phyloP scores from a whole-genome alignment of 2,888 invertebrate genomes.

The Polietes domitor region DNA sequence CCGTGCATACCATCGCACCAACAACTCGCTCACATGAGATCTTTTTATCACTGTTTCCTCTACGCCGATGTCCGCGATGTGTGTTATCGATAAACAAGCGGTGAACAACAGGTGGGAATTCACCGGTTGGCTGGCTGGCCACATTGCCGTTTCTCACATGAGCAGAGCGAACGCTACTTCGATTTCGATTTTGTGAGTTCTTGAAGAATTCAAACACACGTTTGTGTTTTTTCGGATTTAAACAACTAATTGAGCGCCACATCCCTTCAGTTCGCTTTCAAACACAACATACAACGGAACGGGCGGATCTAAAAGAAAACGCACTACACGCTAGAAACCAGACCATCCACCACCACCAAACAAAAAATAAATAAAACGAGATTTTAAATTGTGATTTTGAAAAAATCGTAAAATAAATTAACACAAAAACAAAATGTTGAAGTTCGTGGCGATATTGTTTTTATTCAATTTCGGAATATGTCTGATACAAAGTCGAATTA shows the following conservation, averaged over 20 bases:
- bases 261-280: conserved; percentile 14
- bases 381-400: background rate
- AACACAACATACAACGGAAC: background rate
- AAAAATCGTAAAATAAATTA: background rate
- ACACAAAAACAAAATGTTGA: conserved; percentile 6
- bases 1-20: no score
- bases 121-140: background rate
- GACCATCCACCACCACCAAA: no score
- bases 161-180: background rate
- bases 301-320: background rate
- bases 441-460: background rate
- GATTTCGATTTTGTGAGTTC: background rate
- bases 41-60: background rate
- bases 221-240: background rate
- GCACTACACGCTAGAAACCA: background rate
- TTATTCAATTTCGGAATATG: background rate
- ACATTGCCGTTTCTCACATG: background rate
- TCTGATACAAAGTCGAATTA: background rate
- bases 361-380: background rate
- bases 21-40: background rate
- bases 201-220: no score
- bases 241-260: background rate
- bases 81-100: background rate
- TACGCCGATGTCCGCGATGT: no score
- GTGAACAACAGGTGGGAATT: background rate